Base-by-base conservation (phyloP, 2,888 invertebrate species). In the Charanyca ferruginea region DNA sequence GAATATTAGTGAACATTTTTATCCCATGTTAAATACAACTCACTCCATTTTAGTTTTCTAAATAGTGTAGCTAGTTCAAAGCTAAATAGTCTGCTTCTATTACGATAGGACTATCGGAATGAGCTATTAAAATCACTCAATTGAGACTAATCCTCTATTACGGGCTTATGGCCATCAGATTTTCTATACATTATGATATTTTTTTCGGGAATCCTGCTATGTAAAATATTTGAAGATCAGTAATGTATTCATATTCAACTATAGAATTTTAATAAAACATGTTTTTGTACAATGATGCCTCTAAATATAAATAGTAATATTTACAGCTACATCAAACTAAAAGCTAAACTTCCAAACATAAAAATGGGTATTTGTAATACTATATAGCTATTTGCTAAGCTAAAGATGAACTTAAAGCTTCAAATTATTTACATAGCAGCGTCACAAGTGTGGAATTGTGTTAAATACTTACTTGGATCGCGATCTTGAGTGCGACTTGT, bases 401-500 rank as follows among this genome's bases (percentile, higher is more conserved):
- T 44, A 42, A 32, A 44, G 16, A 44, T 65, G 38, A 22, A 23
- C 9, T 45, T 54, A 32, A 35, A 38, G 0, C 25, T 45, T 38
- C 60, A 65, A 66, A 73, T 79, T 66, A 59, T 45, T 80, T 76
- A 81, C 75, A 79, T 55, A 83, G 65, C 72, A 79, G 66, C 48
- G 51, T 65, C 64, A 44, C 41, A 32, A 41, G 8, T 25, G 18
- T 4, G 20, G 8, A 20, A 47, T 55, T 45, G 18, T n/a, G 16
- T 5, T 51, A 9, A 11, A 63, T 81, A 96, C 97, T 96, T 91
- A 97, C 97, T 97, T 97, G 80, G 98, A 98, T 73, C 97, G 96
- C 42, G 98, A 97, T 66, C 97, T 95, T 45, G 97, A 98, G 67
- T 97, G 96, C 41, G 98, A 98, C 89, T 98, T 98, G 62, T 38